Percentiles rank a stretch among this genome's conserved stretches.
Conservation (phyloP, 1,140 invertebrate genomes). For the Heliconius congener region DNA sequence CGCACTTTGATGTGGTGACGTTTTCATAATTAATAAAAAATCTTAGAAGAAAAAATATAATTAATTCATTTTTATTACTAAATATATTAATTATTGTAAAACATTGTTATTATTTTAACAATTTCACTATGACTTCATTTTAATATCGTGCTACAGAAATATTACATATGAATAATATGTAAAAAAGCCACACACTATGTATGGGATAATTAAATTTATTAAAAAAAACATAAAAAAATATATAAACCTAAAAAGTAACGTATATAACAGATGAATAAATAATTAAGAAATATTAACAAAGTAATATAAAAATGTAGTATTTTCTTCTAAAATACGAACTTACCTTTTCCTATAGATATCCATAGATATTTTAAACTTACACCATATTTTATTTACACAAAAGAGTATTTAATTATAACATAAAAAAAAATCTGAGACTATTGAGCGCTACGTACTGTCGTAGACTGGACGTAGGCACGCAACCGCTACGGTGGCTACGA, state of each 20-base stretch:
- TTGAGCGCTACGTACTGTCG: conserved; percentile 25
- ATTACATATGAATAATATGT: too few relatives aligned
- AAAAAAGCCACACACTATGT: too few relatives aligned
- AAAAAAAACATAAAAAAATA: too few relatives aligned
- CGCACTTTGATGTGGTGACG: neutral
- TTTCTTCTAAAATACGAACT: neutral
- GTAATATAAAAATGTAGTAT: neutral
- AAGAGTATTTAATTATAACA: neutral
- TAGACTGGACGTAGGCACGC: conserved; percentile 42
- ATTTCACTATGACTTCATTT: too few relatives aligned
- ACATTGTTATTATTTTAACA: too few relatives aligned
- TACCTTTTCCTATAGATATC: conserved; percentile 20
- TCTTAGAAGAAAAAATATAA: neutral
- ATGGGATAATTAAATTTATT: too few relatives aligned
- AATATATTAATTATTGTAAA: neutral
- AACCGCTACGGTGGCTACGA: conserved; percentile 61
- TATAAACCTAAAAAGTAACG: too few relatives aligned
- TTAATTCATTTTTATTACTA: neutral
- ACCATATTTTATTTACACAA: neutral
- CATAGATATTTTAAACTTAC: conserved; percentile 11
- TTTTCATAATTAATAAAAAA: neutral
- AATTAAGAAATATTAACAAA: neutral
- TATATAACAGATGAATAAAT: neutral
- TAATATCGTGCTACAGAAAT: too few relatives aligned
- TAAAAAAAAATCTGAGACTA: neutral